A percentile compares a stretch with the other conserved stretches of the same genome.
Evolutionary conservation across 37 sponge, comb jelly and placozoan species (phyloP).

Genomic region (Ephydatia muelleri): DNA sequence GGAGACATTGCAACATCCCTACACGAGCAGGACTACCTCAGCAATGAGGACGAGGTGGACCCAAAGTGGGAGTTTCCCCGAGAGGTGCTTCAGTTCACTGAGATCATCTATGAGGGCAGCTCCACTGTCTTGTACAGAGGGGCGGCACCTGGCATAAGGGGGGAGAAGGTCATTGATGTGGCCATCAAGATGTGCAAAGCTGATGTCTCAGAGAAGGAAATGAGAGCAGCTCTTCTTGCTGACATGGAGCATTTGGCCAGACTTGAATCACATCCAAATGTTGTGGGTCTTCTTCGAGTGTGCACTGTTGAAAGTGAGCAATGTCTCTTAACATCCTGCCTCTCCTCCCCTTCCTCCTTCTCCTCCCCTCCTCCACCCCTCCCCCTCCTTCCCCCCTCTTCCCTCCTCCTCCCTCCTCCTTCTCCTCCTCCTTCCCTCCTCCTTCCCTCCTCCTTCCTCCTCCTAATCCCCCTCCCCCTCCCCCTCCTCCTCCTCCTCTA

Average conservation of each 20-base stretch:
- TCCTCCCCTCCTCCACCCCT: too few species aligned
- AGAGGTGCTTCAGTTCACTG: slow-evolving; percentile 43
- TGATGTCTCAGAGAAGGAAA: slow-evolving; percentile 53
- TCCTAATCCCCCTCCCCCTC: background rate
- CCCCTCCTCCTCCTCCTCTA: background rate
- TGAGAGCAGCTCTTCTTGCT: slow-evolving; percentile 18
- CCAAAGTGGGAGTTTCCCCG: slow-evolving; percentile 56
- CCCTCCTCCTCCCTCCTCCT: background rate
- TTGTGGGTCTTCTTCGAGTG: slow-evolving; percentile 60
- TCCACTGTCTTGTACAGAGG: slow-evolving; percentile 53
- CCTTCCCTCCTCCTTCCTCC: background rate
- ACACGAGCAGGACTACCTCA: background rate
- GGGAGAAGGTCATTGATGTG: slow-evolving; percentile 40
- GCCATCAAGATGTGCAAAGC: slow-evolving; percentile 60
- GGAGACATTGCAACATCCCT: background rate
- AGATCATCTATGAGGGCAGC: slow-evolving; percentile 43
- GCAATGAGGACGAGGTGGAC: slow-evolving; percentile 20
- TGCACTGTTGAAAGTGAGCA: slow-evolving; percentile 56
- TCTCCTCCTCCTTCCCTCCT: background rate
- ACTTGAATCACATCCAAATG: slow-evolving; percentile 55
- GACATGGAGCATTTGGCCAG: slow-evolving; percentile 67
- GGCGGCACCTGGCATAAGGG: slow-evolving; percentile 18
- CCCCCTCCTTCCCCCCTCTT: background rate
- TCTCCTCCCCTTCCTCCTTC: background rate
- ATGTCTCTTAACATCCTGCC: background rate